Evolutionary conservation across 2,113 vertebrate genomes (phyloP).

Genomic region (Spermophilus dauricus): DNA sequence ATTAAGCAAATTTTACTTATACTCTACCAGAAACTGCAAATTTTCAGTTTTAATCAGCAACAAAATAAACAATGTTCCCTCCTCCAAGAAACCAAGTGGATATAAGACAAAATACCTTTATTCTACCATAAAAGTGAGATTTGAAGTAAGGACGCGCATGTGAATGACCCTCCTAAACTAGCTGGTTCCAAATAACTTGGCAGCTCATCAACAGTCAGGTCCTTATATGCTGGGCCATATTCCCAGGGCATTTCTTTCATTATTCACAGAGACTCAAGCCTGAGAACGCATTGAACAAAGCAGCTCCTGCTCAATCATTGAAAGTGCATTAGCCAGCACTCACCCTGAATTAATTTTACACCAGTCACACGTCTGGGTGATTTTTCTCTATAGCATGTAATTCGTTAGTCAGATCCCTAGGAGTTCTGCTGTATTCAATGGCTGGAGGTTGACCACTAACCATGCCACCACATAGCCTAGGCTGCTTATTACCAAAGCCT

Average conservation of each 20-base stretch:
- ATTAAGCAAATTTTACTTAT: neutral
- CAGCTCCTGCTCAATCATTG: neutral
- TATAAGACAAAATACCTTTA: neutral
- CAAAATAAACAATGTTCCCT: neutral
- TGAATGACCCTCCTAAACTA: neutral
- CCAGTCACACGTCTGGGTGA: neutral
- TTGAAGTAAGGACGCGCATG: neutral
- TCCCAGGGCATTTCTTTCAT: neutral
- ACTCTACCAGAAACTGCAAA: neutral
- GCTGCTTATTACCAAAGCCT: no score
- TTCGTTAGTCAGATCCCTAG: neutral
- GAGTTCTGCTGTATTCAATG: neutral
- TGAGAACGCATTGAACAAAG: neutral
- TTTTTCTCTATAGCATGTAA: neutral
- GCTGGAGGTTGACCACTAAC: neutral
- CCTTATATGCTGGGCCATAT: neutral
- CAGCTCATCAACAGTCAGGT: neutral
- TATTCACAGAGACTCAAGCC: neutral
- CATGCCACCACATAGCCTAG: neutral
- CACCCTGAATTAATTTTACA: neutral
- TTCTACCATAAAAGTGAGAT: neutral
- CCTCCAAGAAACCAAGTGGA: neutral
- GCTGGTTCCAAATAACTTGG: neutral
- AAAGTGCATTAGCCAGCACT: neutral
- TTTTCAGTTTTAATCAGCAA: conserved; percentile 14